These are phyloP conservation scores for Neoascia interrupta DNA, from an alignment of 2,888 invertebrate genomes.

Conservation along the genomic window DNA sequence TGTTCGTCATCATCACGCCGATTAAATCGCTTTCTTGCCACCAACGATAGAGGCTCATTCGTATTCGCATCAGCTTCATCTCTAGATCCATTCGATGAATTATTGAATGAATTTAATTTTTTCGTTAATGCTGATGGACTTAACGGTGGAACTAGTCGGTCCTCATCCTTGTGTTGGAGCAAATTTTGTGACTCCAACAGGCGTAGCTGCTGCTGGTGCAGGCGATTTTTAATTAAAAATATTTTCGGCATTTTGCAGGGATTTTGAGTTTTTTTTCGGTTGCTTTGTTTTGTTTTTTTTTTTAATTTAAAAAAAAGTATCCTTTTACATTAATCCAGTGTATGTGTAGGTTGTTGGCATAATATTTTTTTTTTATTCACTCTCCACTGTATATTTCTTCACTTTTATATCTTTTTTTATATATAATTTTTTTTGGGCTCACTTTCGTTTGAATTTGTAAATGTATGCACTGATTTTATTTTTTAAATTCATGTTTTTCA, in stretches of 20 bases:
- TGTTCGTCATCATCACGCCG: conserved; percentile 75
- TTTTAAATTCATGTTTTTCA: conserved; percentile 61
- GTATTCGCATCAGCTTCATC: conserved; percentile 54
- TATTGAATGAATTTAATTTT: conserved; percentile 57
- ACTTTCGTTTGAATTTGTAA: conserved; percentile 65
- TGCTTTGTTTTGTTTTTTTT: conserved; percentile 1
- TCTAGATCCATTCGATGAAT: conserved; percentile 48
- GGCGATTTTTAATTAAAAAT: conserved; percentile 93
- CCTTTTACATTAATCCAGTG: conserved; percentile 74
- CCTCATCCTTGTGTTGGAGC: conserved; percentile 84
- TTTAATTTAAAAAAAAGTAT: conserved; percentile 31
- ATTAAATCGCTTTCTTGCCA: conserved; percentile 81
- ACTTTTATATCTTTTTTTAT: conserved; percentile 35
- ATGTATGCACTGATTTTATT: conserved; percentile 56
- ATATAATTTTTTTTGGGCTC: conserved; percentile 42
- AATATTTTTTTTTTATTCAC: conserved; percentile 26
- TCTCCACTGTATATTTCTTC: conserved; percentile 20
- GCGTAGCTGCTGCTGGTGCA: conserved; percentile 94
- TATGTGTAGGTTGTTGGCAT: conserved; percentile 70
- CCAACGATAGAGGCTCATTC: conserved; percentile 83
- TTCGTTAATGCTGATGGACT: conserved; percentile 80
- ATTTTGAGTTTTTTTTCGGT: conserved; percentile 42
- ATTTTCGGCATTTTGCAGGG: conserved; percentile 90
- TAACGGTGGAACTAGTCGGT: conserved; percentile 83
- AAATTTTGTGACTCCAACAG: conserved; percentile 92